Evolutionary conservation across 1,140 invertebrate species (phyloP).

Genomic region (Dryas iulia): DNA sequence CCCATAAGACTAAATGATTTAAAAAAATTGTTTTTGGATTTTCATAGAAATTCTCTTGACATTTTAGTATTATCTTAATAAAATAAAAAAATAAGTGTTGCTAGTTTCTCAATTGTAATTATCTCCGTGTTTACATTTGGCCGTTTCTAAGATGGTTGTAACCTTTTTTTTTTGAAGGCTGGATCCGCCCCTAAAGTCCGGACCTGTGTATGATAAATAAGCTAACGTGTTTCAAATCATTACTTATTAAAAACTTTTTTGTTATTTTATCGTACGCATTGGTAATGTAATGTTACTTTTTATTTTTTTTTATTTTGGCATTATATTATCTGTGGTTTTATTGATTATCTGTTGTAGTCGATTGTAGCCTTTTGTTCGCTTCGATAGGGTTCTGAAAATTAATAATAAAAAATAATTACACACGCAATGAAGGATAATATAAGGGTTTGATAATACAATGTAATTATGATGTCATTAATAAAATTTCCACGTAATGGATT

Average conservation of each 20-base stretch:
- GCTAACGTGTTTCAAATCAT: conserved; percentile 54
- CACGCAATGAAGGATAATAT: conserved; percentile 64
- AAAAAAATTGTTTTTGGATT: too few relatives aligned
- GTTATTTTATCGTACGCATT: conserved; percentile 43
- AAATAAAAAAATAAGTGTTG: too few relatives aligned
- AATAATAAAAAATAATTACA: conserved; percentile 57
- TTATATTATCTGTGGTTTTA: conserved; percentile 49
- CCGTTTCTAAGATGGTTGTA: too few relatives aligned
- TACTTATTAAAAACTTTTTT: conserved; percentile 40
- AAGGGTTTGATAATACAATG: conserved; percentile 47
- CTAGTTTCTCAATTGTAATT: too few relatives aligned
- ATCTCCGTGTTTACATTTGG: too few relatives aligned
- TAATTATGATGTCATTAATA: conserved; percentile 73
- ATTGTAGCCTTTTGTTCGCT: conserved; percentile 59
- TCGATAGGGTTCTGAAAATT: conserved; percentile 44
- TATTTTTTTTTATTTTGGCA: conserved; percentile 48
- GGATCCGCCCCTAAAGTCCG: too few relatives aligned
- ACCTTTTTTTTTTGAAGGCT: too few relatives aligned
- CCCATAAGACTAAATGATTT: too few relatives aligned
- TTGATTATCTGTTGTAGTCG: conserved; percentile 57
- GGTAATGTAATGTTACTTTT: conserved; percentile 44
- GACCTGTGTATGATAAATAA: conserved; percentile 52
- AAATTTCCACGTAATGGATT: conserved; percentile 73
- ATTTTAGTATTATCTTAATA: too few relatives aligned
- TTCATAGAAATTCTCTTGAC: too few relatives aligned